phyloP scores from a whole-genome alignment of 2,797 vertebrate species.

The Threskiornis aethiopicus region DNA sequence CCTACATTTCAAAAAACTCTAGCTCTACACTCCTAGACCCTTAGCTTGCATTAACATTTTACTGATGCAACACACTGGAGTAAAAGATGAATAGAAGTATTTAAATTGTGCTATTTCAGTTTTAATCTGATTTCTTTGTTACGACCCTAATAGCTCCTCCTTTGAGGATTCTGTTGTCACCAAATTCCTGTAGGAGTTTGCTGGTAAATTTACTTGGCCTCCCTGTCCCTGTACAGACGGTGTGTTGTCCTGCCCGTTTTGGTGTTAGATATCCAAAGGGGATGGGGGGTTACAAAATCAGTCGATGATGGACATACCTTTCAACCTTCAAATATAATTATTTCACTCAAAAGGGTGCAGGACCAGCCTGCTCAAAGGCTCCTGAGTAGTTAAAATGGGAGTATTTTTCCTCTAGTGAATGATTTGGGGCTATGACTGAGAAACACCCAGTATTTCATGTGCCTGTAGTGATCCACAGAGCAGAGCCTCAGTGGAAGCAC shows the following conservation, averaged over 20 bases:
- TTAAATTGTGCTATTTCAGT: neutral
- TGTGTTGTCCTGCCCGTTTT: neutral
- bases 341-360: neutral
- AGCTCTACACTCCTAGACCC: neutral
- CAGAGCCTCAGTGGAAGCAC: neutral
- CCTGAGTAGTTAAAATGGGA: neutral
- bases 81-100: neutral
- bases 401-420: neutral
- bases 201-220: neutral
- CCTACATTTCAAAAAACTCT: neutral
- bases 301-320: neutral
- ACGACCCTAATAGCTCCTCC: neutral
- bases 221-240: neutral
- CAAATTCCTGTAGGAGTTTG: neutral
- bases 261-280: neutral
- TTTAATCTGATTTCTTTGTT: neutral
- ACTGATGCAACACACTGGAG: neutral
- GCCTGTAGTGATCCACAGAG: neutral
- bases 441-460: fast-evolving
- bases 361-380: neutral
- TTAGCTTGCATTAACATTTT: neutral
- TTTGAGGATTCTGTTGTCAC: neutral
- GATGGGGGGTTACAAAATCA: neutral
- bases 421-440: neutral
- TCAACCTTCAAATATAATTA: neutral